A percentile compares a stretch with the other conserved stretches of the same genome.
These are phyloP conservation scores for Sterrhoptilus dennistouni DNA, from an alignment of 2,113 vertebrate species.

Conservation along the genomic window DNA sequence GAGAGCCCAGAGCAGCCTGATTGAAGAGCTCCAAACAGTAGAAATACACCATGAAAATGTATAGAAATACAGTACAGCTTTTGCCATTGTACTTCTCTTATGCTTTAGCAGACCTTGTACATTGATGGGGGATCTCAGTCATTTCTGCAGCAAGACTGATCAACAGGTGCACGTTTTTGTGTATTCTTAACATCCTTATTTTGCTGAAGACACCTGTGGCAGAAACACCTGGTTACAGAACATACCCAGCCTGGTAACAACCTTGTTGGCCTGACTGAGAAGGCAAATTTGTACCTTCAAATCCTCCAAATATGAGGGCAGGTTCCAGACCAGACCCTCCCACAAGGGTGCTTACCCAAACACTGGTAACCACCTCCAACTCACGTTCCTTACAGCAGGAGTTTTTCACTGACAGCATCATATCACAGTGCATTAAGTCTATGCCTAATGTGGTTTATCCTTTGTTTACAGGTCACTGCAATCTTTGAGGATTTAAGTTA, in stretches of 20 bases:
- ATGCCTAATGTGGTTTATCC: slow-evolving; percentile 17
- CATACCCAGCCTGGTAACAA: neutral
- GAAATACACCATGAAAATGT: neutral
- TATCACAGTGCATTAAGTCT: neutral
- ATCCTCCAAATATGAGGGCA: neutral
- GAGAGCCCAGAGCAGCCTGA: neutral
- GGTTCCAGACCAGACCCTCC: neutral
- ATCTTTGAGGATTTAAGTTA: slow-evolving; percentile 28
- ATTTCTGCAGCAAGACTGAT: too few species aligned
- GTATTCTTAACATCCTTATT: neutral
- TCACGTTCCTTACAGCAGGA: neutral
- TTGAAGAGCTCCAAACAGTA: neutral
- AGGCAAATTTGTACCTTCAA: neutral
- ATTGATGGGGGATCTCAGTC: neutral
- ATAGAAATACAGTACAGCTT: neutral
- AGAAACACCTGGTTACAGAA: neutral
- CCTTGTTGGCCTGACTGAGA: neutral
- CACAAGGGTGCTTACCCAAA: neutral
- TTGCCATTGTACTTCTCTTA: neutral
- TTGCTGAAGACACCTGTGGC: neutral
- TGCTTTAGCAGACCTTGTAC: neutral
- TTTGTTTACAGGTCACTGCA: slow-evolving; percentile 33
- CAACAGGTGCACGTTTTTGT: neutral
- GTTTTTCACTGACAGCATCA: neutral
- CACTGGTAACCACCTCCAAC: neutral